These are phyloP conservation scores for Zeugodacus cucurbitae DNA, from an alignment of 1,140 invertebrate species.

Conservation along the genomic window DNA sequence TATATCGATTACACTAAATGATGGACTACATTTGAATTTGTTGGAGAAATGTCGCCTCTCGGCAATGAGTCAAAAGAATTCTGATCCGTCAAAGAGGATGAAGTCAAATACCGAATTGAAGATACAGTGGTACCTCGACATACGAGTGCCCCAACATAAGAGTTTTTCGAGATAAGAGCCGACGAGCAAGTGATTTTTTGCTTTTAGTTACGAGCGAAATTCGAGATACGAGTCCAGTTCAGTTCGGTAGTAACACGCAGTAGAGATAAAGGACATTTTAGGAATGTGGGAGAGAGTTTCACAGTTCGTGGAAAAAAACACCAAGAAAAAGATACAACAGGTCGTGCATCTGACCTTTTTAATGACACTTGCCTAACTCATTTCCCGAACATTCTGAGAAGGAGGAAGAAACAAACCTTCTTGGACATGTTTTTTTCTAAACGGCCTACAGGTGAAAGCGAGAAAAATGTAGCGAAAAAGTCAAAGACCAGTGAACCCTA, in stretches of 20 bases:
- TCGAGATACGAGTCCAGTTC: not conserved
- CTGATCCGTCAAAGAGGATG: no score
- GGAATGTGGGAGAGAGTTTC: not conserved
- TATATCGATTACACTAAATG: no score
- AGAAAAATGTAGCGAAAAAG: not conserved
- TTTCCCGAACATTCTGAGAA: slow-evolving; percentile 11
- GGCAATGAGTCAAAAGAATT: no score
- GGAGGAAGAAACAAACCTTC: not conserved
- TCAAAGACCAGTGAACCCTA: not conserved
- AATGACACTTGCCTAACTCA: slow-evolving; percentile 30
- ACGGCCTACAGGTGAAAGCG: not conserved
- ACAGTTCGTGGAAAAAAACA: not conserved
- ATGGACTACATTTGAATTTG: no score
- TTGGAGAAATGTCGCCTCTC: no score
- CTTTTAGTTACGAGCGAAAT: not conserved
- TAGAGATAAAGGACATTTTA: no score
- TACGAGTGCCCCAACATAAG: not conserved
- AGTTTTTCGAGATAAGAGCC: not conserved
- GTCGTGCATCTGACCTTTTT: not conserved
- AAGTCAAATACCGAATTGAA: no score
- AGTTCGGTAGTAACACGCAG: no score
- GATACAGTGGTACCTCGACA: not conserved
- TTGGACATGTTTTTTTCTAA: not conserved
- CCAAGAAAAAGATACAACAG: not conserved
- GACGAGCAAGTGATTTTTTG: not conserved